Conservation (phyloP, 2,888 invertebrate genomes). For the Alviniconcha strummeri region DNA sequence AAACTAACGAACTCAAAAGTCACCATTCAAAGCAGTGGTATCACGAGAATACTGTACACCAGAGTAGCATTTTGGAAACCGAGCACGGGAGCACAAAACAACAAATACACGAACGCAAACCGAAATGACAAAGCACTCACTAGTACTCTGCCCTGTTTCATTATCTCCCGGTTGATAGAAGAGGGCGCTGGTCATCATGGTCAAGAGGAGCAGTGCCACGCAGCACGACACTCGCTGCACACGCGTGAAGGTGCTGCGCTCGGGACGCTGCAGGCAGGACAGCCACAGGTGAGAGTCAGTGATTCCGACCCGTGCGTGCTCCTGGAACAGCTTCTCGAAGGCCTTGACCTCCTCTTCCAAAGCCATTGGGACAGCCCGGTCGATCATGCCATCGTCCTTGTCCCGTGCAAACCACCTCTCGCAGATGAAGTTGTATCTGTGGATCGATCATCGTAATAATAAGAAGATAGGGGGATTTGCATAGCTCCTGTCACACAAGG, state of each 20-base stretch:
- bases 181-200: constrained; percentile 77
- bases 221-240: constrained; percentile 74
- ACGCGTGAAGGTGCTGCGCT: constrained; percentile 74
- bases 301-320: constrained; percentile 66
- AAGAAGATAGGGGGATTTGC: no score
- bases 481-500: no score
- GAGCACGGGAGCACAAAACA: no score
- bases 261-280: constrained; percentile 75
- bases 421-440: constrained; percentile 61
- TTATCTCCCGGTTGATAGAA: constrained; percentile 72
- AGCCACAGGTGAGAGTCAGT: constrained; percentile 76
- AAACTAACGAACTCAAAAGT: no score
- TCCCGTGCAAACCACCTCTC: constrained; percentile 72
- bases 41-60: no score
- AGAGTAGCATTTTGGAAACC: no score
- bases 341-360: constrained; percentile 66
- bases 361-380: constrained; percentile 71
- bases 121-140: background rate
- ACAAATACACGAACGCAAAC: no score
- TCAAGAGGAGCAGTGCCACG: constrained; percentile 74
- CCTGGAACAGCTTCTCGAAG: constrained; percentile 70
- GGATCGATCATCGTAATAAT: background rate
- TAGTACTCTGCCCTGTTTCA: background rate
- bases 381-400: constrained; percentile 72
- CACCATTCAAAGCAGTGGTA: no score